Evolutionary conservation across 2,888 invertebrate genomes (phyloP), one percentile per base, ranked within the genome.

Genomic region (Drosophila anceps): DNA sequence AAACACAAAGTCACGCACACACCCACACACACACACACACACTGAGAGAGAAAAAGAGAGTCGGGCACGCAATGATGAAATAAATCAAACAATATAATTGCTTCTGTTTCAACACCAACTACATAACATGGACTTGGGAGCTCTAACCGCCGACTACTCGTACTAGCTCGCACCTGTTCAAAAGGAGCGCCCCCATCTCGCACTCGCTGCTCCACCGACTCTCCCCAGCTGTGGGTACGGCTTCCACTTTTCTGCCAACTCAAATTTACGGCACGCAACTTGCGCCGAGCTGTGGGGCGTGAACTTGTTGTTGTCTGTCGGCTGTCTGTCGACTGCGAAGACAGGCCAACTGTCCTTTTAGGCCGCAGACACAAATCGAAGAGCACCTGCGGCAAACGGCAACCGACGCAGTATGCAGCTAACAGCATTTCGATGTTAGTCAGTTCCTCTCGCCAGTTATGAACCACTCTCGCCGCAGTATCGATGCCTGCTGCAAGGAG

Each of bases 61-160:
- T 31, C 43, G 57, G 71, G 71, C 89, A 85, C 81, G 89, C 87
- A 85, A 89, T 84, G 87, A 84, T 50, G 70, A 86, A 84, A 86
- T 89, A 86, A 86, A 86, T 86, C 90, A 86, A 87, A 81, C 76
- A 82, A 84, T 82, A 82, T 89, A 87, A 85, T 89, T 77, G 85
- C 83, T 81, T 82, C 84, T 80, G 82, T 87, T 86, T 77, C 75
- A 87, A 73, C 87, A 81, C 77, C 79, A 75, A 81, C 69, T 84
- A 81, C 79, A 83, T 69, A 70, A 68, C 73, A 65, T 77, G 70
- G 61, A 65, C 67, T 54, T 73, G 48, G 61, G 65, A 60, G 68
- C 58, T 44, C 50, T 1, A 57, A 27, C 60, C 58, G 62, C 63
- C 63, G 63, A 66, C 59, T 27, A 20, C 33, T 70, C 41, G 65